A percentile compares a stretch with the other conserved stretches of the same genome.
Conservation (phyloP, 2,113 vertebrate genomes). For the Clinocottus analis region DNA sequence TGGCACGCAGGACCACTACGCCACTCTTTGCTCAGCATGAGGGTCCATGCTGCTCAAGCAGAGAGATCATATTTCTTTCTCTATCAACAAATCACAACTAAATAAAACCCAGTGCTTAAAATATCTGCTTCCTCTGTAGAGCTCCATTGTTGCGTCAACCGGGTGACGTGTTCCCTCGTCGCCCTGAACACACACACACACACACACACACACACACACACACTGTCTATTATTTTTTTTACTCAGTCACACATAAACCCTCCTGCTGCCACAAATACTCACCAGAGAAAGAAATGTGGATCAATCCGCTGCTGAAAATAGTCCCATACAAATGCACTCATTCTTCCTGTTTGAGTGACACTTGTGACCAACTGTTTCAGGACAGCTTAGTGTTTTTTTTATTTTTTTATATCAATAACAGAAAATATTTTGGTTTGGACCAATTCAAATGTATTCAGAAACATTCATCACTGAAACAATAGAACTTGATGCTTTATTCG, state of each 20-base stretch:
- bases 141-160: background rate
- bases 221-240: no score
- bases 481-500: background rate
- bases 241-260: background rate
- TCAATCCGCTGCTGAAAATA: background rate
- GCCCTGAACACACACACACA: background rate
- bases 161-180: background rate
- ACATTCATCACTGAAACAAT: background rate
- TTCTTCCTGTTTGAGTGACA: background rate
- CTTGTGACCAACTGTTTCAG: background rate
- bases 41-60: background rate
- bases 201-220: no score
- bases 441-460: background rate
- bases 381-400: background rate
- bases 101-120: background rate
- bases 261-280: background rate
- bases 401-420: background rate
- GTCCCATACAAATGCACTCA: background rate
- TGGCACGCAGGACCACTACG: background rate
- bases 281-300: background rate
- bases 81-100: background rate
- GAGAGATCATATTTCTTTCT: background rate
- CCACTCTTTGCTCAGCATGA: no score
- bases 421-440: background rate
- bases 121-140: background rate